Evolutionary conservation across 2,888 invertebrate species (phyloP).

Genomic region (Prostheceraeus crozeri): DNA sequence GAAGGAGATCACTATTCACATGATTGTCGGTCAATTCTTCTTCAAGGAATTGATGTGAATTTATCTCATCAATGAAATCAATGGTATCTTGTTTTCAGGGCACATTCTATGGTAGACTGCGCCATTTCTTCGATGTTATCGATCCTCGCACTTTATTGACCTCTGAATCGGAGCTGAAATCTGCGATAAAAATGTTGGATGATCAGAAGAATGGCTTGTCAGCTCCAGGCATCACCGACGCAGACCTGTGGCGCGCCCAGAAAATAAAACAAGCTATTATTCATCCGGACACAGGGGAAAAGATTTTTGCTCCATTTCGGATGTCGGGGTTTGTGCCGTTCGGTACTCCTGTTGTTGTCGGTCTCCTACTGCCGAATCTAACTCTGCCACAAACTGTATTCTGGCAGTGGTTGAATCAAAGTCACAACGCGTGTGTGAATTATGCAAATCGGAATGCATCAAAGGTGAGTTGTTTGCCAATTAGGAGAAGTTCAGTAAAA

Average conservation of each 20-base stretch:
- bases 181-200: slow-evolving; percentile 54
- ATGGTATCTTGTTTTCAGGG: slow-evolving; percentile 45
- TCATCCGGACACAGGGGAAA: slow-evolving; percentile 59
- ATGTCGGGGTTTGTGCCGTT: slow-evolving; percentile 56
- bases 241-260: slow-evolving; percentile 59
- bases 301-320: slow-evolving; percentile 59
- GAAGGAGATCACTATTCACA: too few relatives aligned
- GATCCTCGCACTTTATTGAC: slow-evolving; percentile 58
- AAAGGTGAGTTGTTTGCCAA: slow-evolving; percentile 47
- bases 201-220: slow-evolving; percentile 49
- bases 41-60: too few relatives aligned
- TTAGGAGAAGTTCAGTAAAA: too few relatives aligned
- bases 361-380: slow-evolving; percentile 54
- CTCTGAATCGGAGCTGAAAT: slow-evolving; percentile 52
- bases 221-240: slow-evolving; percentile 47
- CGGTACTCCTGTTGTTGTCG: slow-evolving; percentile 26
- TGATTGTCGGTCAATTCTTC: too few relatives aligned
- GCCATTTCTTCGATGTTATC: slow-evolving; percentile 58
- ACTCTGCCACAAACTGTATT: slow-evolving; percentile 56
- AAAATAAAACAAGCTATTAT: slow-evolving; percentile 59
- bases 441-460: slow-evolving; percentile 56
- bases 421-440: slow-evolving; percentile 60
- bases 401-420: slow-evolving; percentile 61
- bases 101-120: slow-evolving; percentile 56
- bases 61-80: too few relatives aligned